Conservation (phyloP, 2,113 vertebrate genomes). For the Hemiprocne comata region DNA sequence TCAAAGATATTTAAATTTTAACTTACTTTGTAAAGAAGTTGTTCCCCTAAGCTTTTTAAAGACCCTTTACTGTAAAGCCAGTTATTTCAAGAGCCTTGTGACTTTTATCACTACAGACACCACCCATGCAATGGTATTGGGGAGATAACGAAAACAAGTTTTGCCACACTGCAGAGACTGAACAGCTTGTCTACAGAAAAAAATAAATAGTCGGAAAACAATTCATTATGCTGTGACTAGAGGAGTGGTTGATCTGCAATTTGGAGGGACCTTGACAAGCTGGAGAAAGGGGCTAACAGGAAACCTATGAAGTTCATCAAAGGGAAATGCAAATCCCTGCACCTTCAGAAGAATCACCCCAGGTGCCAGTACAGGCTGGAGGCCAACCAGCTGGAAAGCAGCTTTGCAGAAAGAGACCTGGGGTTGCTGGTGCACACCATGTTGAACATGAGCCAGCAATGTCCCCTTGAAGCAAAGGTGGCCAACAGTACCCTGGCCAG, state of each 20-base stretch:
- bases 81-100: background rate
- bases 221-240: background rate
- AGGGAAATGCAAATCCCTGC: background rate
- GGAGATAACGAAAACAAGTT: background rate
- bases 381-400: background rate
- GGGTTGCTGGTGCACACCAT: background rate
- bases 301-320: background rate
- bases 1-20: background rate
- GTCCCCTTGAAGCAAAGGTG: background rate
- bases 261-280: background rate
- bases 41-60: background rate
- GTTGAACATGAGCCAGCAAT: rapidly evolving
- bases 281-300: background rate
- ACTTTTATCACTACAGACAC: background rate
- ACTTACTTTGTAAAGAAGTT: background rate
- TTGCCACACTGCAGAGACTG: background rate
- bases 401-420: background rate
- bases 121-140: background rate
- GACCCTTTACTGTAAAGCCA: background rate
- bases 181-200: background rate
- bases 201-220: background rate
- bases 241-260: background rate
- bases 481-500: background rate
- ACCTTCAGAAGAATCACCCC: background rate
- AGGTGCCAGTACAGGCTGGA: background rate